Percentiles rank a stretch among this genome's conserved stretches.
Evolutionary conservation across 2,113 vertebrate species (phyloP).

Genomic region (Dryoscopus gambensis): DNA sequence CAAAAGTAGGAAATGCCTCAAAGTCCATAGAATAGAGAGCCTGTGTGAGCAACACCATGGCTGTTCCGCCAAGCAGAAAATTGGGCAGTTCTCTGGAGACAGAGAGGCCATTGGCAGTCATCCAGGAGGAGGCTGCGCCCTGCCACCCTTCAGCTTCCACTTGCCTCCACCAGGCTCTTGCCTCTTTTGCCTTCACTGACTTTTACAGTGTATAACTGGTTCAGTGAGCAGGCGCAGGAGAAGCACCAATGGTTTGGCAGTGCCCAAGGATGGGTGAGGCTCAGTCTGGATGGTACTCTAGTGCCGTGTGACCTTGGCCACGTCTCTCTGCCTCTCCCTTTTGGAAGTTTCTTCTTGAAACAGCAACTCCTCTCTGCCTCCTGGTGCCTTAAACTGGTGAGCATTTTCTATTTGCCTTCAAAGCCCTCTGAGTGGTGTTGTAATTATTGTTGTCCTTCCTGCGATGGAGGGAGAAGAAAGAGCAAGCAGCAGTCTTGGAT

Average conservation of each 20-base stretch:
- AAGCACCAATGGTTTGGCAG: background rate
- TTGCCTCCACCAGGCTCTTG: background rate
- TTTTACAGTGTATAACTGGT: background rate
- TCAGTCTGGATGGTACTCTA: background rate
- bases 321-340: background rate
- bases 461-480: too few relatives aligned
- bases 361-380: background rate
- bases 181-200: background rate
- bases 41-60: accelerated
- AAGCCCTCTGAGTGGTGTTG: background rate
- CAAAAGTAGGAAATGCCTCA: background rate
- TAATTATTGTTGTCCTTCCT: too few relatives aligned
- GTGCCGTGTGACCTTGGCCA: background rate
- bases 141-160: background rate
- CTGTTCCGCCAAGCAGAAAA: background rate
- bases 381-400: background rate
- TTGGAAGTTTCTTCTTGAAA: background rate
- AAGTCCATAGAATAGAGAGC: background rate
- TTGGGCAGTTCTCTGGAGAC: background rate
- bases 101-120: background rate
- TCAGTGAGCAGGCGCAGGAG: accelerated
- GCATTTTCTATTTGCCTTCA: background rate
- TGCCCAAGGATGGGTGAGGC: background rate
- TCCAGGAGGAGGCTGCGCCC: background rate
- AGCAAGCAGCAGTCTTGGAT: too few relatives aligned